phyloP scores from a whole-genome alignment of 2,888 invertebrate species.

The Drosophila mimica region DNA sequence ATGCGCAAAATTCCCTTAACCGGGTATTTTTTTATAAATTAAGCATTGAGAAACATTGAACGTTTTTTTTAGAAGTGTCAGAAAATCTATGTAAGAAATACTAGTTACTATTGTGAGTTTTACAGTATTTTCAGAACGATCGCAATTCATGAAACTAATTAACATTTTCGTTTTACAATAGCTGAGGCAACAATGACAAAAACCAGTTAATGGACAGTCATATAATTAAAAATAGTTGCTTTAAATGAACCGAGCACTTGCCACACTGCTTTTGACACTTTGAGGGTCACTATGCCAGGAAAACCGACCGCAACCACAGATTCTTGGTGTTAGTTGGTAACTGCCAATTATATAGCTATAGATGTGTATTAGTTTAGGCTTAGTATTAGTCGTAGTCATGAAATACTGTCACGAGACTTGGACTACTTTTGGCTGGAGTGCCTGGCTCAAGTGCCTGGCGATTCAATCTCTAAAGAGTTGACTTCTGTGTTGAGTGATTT shows the following conservation, averaged over 20 bases:
- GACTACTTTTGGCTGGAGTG: constrained; percentile 50
- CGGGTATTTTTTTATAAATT: constrained; percentile 7
- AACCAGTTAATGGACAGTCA: constrained; percentile 23
- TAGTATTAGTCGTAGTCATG: constrained; percentile 1
- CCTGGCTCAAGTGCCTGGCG: constrained; percentile 23
- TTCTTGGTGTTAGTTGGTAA: constrained; percentile 1
- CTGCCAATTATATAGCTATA: neutral
- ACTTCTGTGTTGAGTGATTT: constrained; percentile 47
- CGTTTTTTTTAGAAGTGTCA: neutral
- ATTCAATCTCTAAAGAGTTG: constrained; percentile 36
- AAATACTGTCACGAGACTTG: constrained; percentile 60
- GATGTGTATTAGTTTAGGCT: neutral
- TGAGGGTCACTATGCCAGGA: constrained; percentile 21
- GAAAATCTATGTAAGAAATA: neutral
- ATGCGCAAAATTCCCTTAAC: neutral
- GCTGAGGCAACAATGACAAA: neutral
- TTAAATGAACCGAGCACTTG: constrained; percentile 6
- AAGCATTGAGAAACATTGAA: constrained; percentile 3
- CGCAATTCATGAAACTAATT: constrained; percentile 1
- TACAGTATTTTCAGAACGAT: constrained; percentile 1
- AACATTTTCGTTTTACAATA: neutral
- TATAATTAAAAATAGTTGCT: constrained; percentile 24
- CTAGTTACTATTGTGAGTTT: neutral
- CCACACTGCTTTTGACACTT: constrained; percentile 10
- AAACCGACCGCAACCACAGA: constrained; percentile 18